Percentiles rank a stretch among this genome's conserved stretches.
Evolutionary conservation across 1,140 invertebrate genomes (phyloP).

Genomic region (Papilio glaucus): DNA sequence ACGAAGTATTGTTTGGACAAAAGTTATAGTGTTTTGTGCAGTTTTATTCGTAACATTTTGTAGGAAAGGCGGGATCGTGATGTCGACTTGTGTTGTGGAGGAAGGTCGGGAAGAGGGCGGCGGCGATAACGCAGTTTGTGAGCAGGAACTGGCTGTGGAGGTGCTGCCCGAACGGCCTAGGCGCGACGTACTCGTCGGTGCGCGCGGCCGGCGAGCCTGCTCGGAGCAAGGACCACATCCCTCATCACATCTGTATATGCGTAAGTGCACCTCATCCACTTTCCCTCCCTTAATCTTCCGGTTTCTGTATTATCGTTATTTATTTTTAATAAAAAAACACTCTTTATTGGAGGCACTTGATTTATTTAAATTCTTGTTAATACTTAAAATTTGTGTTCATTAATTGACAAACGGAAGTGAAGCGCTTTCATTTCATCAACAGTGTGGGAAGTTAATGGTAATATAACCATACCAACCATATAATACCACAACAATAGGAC

Average conservation of each 20-base stretch:
- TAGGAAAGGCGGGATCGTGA: conserved; percentile 51
- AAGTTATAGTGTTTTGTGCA: conserved; percentile 25
- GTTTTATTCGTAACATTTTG: conserved; percentile 30
- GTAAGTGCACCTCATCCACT: conserved; percentile 62
- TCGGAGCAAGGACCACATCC: conserved; percentile 87
- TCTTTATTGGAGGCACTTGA: too few species aligned
- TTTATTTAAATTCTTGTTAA: too few species aligned
- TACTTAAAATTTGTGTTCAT: too few species aligned
- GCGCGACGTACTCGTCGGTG: conserved; percentile 77
- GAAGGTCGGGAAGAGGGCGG: conserved; percentile 73
- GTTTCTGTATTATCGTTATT: too few species aligned
- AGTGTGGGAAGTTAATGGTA: too few species aligned
- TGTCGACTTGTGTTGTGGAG: conserved; percentile 75
- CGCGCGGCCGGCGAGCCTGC: conserved; percentile 84
- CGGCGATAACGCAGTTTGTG: conserved; percentile 43
- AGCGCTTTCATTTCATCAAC: too few species aligned
- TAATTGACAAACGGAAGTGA: too few species aligned
- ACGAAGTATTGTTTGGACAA: conserved; percentile 26
- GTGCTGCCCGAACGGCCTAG: conserved; percentile 62
- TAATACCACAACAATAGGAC: too few species aligned
- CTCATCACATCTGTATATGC: conserved; percentile 67
- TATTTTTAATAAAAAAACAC: too few species aligned
- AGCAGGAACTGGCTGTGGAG: conserved; percentile 46
- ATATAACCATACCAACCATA: too few species aligned
- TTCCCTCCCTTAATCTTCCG: too few species aligned